Evolutionary conservation across 1,140 invertebrate genomes (phyloP), one percentile per base, ranked within the genome.

Genomic region (Drosophila novamexicana): DNA sequence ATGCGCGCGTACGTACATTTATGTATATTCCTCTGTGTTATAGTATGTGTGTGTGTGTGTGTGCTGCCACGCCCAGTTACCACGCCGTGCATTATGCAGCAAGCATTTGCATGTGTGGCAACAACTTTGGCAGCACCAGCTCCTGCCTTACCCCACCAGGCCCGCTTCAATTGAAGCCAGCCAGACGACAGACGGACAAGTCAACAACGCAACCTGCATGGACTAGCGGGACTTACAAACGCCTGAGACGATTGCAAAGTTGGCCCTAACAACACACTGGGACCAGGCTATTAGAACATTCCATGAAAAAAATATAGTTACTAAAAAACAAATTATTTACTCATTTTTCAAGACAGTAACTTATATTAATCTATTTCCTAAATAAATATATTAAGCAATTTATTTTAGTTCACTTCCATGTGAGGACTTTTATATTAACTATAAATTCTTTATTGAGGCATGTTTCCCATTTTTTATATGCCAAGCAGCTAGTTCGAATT

Each of bases 121-220:
- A 62, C 52, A 70, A 61, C 52, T 73, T 57, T 61, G 50, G 45
- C 64, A 49, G 67, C 57, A 57, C 40, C 37, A 44, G 22, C 56
- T n/a, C 29, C 37, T 32, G 14, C 57, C 16, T 8, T 8, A 32
- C n/a, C 29, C 53, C 14, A 5, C 16, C 12, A 9, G 0, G 7
- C 10, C 39, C 22, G 16, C 42, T 53, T 32, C 10, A 37, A 12
- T 40, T 40, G 6, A 40, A n/a, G 6, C 34, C 34, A 61, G 57
- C 50, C 75, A 73, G 72, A 54, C 75, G 7, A 67, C 49, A 47
- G 47, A 63, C 75, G 65, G 67, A 79, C 76, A 84, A 83, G 82
- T 79, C 82, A 82, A 88, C 83, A 82, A 64, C 47, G 54, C 66
- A 80, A 84, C 77, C 81, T 84, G 81, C 82, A 78, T 58, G 50